These are phyloP conservation scores for Lacanobia wlatinum DNA, from an alignment of 2,888 invertebrate species.

Conservation along the genomic window DNA sequence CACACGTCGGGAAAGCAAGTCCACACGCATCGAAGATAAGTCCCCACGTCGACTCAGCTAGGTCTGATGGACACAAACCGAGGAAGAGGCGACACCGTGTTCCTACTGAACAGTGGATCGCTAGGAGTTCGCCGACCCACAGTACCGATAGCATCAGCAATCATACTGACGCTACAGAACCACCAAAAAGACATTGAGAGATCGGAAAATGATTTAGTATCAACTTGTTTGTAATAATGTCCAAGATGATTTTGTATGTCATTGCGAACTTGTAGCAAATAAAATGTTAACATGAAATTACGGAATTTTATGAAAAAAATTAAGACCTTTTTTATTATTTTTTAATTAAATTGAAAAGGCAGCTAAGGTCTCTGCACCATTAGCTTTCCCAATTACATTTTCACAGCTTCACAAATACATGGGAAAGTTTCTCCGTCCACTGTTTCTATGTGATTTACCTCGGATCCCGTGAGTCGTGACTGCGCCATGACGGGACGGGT, in stretches of 20 bases:
- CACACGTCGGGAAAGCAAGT: constrained; percentile 5
- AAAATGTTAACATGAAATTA: constrained; percentile 38
- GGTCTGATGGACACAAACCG: constrained; percentile 54
- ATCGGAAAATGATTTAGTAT: constrained; percentile 3
- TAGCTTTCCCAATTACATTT: neutral
- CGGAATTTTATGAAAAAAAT: neutral
- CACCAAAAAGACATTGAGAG: constrained; percentile 4
- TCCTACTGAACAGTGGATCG: constrained; percentile 71
- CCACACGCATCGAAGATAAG: constrained; percentile 14
- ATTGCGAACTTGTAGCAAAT: constrained; percentile 42
- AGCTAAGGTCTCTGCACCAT: neutral
- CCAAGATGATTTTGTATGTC: constrained; percentile 25
- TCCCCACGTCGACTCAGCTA: constrained; percentile 36
- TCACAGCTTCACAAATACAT: constrained; percentile 10
- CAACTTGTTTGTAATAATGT: constrained; percentile 20
- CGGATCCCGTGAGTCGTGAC: constrained; percentile 62
- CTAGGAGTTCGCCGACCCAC: constrained; percentile 56
- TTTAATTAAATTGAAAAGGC: neutral
- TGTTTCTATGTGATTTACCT: constrained; percentile 48
- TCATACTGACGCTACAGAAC: constrained; percentile 17
- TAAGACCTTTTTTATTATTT: too few relatives aligned
- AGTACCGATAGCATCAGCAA: constrained; percentile 60
- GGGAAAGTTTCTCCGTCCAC: constrained; percentile 23
- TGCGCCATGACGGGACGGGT: constrained; percentile 52
- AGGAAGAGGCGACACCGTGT: constrained; percentile 69